These are phyloP conservation scores for Agrochola macilenta DNA, from an alignment of 2,888 invertebrate genomes.

Conservation along the genomic window DNA sequence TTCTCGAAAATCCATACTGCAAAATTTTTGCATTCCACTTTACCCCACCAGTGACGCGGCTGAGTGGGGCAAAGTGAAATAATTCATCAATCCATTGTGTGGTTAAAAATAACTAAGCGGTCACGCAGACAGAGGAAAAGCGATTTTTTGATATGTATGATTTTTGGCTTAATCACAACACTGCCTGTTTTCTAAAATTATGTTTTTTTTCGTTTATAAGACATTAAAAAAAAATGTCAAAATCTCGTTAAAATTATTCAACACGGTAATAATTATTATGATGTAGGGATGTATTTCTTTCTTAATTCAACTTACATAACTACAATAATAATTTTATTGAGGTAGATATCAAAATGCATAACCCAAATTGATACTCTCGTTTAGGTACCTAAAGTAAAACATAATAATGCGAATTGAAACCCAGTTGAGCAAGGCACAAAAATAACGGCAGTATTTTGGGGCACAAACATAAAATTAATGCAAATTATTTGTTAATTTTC, in stretches of 20 bases:
- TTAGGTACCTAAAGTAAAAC: neutral
- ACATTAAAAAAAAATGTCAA: neutral
- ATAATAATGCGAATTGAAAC: neutral
- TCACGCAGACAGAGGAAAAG: too few relatives aligned
- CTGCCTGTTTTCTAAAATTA: too few relatives aligned
- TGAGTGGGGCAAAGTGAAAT: too few relatives aligned
- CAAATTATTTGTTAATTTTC: slow-evolving; percentile 66
- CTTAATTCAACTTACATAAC: neutral
- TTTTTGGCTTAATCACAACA: too few relatives aligned
- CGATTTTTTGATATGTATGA: too few relatives aligned
- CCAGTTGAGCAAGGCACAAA: slow-evolving; percentile 5
- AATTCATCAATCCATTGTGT: too few relatives aligned
- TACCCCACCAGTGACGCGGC: too few relatives aligned
- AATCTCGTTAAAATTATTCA: neutral
- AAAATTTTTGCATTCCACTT: too few relatives aligned
- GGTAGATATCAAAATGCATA: neutral
- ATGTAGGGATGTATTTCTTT: neutral
- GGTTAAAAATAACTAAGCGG: too few relatives aligned
- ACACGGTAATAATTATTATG: neutral
- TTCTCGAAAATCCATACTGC: too few relatives aligned
- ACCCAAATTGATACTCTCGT: neutral
- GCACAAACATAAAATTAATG: slow-evolving; percentile 58
- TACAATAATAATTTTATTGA: neutral
- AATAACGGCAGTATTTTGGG: slow-evolving; percentile 37
- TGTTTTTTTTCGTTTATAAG: too few relatives aligned